These are phyloP conservation scores for Phania funesta DNA, from an alignment of 2,888 invertebrate genomes.

Conservation along the genomic window DNA sequence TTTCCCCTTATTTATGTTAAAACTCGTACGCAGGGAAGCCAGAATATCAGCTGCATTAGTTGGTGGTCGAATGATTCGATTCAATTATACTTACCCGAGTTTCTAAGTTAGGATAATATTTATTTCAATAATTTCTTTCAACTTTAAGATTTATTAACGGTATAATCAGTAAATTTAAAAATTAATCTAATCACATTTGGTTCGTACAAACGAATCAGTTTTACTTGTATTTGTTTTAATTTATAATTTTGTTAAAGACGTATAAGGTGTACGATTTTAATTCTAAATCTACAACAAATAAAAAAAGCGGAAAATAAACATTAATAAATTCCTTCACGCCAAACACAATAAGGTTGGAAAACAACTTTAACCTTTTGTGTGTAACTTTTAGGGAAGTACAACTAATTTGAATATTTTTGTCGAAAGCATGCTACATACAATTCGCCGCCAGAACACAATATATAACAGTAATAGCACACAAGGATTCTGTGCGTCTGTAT, in stretches of 20 bases:
- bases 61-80: too few species aligned
- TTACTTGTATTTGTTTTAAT: background rate
- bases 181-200: too few species aligned
- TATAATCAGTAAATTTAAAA: too few species aligned
- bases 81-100: too few species aligned
- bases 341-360: constrained; percentile 29
- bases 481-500: background rate
- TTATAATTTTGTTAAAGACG: background rate
- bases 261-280: constrained; percentile 17
- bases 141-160: too few species aligned
- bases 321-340: constrained; percentile 24
- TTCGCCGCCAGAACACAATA: background rate
- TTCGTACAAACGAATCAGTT: background rate
- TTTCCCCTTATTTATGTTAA: too few species aligned
- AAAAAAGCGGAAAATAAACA: constrained; percentile 29
- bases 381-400: background rate
- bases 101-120: too few species aligned
- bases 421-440: constrained; percentile 34
- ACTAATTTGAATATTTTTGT: constrained; percentile 69
- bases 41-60: too few species aligned
- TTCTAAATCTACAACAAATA: constrained; percentile 25
- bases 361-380: background rate
- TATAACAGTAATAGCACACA: background rate
- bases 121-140: too few species aligned
- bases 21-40: too few species aligned